Conservation (phyloP, 2,888 invertebrate species). For the Philaethria dido region DNA sequence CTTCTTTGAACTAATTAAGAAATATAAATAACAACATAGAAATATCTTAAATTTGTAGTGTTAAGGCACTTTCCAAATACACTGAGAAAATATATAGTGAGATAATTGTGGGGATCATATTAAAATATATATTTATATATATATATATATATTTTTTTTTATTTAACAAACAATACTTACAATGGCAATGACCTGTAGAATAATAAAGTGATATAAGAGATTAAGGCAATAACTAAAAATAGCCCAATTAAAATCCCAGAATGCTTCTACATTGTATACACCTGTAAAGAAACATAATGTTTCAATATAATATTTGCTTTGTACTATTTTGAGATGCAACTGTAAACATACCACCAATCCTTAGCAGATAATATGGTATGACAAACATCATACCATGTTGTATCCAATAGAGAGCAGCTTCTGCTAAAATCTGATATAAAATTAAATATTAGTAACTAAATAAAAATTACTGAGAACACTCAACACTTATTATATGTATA, state of each 20-base stretch:
- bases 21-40: no score
- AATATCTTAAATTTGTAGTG: no score
- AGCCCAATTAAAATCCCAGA: constrained; percentile 91
- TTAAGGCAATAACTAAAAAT: constrained; percentile 91
- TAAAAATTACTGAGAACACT: background rate
- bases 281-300: constrained; percentile 82
- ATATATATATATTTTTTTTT: no score
- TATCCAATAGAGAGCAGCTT: constrained; percentile 96
- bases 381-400: constrained; percentile 98
- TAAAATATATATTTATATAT: no score
- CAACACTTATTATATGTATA: no score
- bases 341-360: constrained; percentile 80
- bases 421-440: constrained; percentile 90
- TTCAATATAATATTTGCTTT: constrained; percentile 24
- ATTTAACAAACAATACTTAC: constrained; percentile 67
- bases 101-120: no score
- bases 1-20: no score
- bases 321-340: background rate
- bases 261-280: constrained; percentile 90
- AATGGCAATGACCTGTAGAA: constrained; percentile 88
- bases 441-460: constrained; percentile 10
- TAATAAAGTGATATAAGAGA: constrained; percentile 92
- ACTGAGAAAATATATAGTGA: background rate
- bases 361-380: constrained; percentile 95
- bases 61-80: no score